Evolutionary conservation across 2,113 vertebrate species (phyloP), one percentile per base, ranked within the genome.

Genomic region (Antechinus flavipes): DNA sequence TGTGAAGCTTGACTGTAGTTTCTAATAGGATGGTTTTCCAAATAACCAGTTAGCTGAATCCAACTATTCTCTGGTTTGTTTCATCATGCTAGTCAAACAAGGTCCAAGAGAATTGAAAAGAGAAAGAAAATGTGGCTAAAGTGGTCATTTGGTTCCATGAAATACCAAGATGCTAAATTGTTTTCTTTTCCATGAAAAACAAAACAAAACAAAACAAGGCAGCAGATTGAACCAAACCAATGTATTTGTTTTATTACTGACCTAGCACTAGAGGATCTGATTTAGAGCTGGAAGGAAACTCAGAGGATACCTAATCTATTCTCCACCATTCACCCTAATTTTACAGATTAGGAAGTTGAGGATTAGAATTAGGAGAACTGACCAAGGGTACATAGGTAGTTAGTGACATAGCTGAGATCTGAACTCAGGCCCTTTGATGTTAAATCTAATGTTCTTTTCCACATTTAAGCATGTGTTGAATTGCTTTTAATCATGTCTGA

Each of bases 1-100:
- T 84, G 68, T 84, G 68, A 84, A 84, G 68, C 68, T 42, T 42
- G n/a, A 49, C 95, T 93, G n/a, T 96, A 95, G 92, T 96, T 94
- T 95, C 96, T 98, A 61, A 93, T 97, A 95, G 95, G 94, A 27
- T 53, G 97, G 92, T 93, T 97, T 95, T 93, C 96, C 96, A 96
- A 96, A 96, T 95, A 96, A 96, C 2, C 2, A 5, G 30, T 54
- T 92, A 26, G 50, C 27, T 27, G 93, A 92, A 94, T 76, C 92
- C n/a, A 91, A 46, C 58, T 23, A 19, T 22, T 96, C 53, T 91
- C 94, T 61, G 11, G 11, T 93, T 90, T 91, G 46, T 49, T 95
- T 92, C 92, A 91, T 96, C 61, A 90, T 93, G 89, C 54, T 90
- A 47, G 42, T 92, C 30, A 92, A 50, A 95, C 49, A 54, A 91